phyloP scores from a whole-genome alignment of 2,888 invertebrate genomes.

The Thelaira solivaga region DNA sequence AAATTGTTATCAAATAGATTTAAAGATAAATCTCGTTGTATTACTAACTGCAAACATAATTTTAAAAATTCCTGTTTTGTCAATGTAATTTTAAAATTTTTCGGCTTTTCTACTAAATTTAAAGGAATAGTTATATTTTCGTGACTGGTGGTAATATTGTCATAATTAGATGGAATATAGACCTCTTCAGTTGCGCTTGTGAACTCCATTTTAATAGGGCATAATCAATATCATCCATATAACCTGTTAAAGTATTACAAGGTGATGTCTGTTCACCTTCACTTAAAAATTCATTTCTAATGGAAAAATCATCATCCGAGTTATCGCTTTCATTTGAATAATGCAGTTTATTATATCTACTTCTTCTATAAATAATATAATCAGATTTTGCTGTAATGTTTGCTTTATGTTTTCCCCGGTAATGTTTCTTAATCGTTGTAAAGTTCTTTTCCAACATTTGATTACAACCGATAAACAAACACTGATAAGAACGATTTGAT shows the following conservation, averaged over 20 bases:
- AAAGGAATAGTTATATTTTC: background rate
- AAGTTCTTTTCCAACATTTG: background rate
- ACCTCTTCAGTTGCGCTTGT: too few relatives aligned
- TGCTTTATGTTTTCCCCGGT: background rate
- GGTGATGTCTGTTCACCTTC: background rate
- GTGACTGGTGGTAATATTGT: background rate
- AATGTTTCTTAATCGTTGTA: background rate
- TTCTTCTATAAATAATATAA: background rate
- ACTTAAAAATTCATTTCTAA: constrained; percentile 5
- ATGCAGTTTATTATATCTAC: background rate
- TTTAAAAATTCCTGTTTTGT: constrained; percentile 10
- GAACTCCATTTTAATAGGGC: background rate
- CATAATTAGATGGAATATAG: too few relatives aligned
- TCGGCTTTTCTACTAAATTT: background rate
- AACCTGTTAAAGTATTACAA: background rate
- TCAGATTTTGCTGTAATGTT: background rate
- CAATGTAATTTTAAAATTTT: background rate
- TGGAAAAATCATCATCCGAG: background rate
- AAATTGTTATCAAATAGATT: constrained; percentile 25
- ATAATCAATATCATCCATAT: background rate
- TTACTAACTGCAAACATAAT: constrained; percentile 23
- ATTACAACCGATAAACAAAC: constrained; percentile 18
- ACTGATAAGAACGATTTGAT: background rate
- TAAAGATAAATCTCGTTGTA: constrained; percentile 5
- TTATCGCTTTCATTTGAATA: background rate